Base-by-base conservation (phyloP, 2,797 vertebrate species). In the Dallia pectoralis region DNA sequence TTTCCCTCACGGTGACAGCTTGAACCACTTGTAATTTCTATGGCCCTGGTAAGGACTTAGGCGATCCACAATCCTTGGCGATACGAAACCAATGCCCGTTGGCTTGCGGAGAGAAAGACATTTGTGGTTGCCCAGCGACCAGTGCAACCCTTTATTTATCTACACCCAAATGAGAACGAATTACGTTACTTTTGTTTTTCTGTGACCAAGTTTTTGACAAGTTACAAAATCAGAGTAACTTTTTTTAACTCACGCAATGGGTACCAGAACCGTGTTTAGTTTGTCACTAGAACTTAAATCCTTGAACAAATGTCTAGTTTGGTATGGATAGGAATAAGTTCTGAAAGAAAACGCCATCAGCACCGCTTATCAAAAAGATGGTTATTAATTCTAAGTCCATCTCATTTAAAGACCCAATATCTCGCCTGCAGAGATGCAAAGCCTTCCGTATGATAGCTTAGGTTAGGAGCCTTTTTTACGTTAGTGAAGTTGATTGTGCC, bases 401-500 rank as follows among this genome's bases (percentile, higher is more conserved):
- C 74, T 67, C 25, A 33, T 85, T 71, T 44, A 19, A 32, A 72
- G 67, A 27, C 71, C 77, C 64, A 67, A 80, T 81, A 78, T 72
- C 27, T 78, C 69, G 70, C 79, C 78, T 75, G 79, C 70, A 67
- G 79, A 78, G 81, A 74, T 66, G 59, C 66, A 79, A 86, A 86
- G 77, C 84, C 81, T 80, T 77, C 33, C 80, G 66, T 74, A 69
- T 78, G 78, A 81, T 59, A 59, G 53, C 81, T 89, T 86, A 82
- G 62, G 79, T 89, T 86, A 82, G 65, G 79, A 77, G 86, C 59
- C 83, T 81, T 75, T 71, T 87, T 87, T 84, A 79, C 88, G 80
- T 87, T 81, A 88, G 80, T 87, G 86, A 91, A 88, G 78, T 84
- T 85, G 91, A 81, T 77, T 90, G 85, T 91, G 89, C 90, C 85